Evolutionary conservation across 1,140 invertebrate species (phyloP).

Genomic region (Eriocheir sinensis): DNA sequence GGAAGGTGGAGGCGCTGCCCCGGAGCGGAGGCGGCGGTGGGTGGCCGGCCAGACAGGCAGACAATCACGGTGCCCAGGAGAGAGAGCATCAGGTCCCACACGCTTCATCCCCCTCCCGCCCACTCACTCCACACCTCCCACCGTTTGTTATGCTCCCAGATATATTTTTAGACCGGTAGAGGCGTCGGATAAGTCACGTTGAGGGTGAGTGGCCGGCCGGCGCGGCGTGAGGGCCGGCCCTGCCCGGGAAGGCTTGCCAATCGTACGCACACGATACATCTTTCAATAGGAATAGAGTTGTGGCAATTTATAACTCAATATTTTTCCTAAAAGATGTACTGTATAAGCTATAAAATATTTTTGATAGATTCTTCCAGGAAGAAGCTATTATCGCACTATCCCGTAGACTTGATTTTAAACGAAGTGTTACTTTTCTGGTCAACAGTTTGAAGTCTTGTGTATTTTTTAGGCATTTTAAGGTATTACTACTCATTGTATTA

Average conservation of each 20-base stretch:
- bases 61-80: slow-evolving; percentile 67
- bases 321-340: slow-evolving; percentile 75
- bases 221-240: background rate
- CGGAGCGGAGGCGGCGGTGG: background rate
- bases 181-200: slow-evolving; percentile 57
- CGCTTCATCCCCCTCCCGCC: slow-evolving; percentile 47
- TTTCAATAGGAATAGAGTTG: slow-evolving; percentile 72
- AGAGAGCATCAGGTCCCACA: slow-evolving; percentile 34
- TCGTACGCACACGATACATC: slow-evolving; percentile 67
- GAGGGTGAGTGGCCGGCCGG: background rate
- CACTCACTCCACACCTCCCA: slow-evolving; percentile 53
- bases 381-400: slow-evolving; percentile 69
- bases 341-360: slow-evolving; percentile 74
- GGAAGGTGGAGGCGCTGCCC: background rate
- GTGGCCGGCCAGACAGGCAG: slow-evolving; percentile 33
- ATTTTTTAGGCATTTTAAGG: slow-evolving; percentile 45
- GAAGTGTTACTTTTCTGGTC: background rate
- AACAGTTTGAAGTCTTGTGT: slow-evolving; percentile 4
- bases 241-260: background rate
- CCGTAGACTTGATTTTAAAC: slow-evolving; percentile 37
- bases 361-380: slow-evolving; percentile 76
- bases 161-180: slow-evolving; percentile 74
- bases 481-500: slow-evolving; percentile 49
- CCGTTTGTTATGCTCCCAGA: slow-evolving; percentile 74
- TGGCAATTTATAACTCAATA: slow-evolving; percentile 75